phyloP scores from a whole-genome alignment of 2,797 vertebrate species.

The Chromobotia macracanthus region DNA sequence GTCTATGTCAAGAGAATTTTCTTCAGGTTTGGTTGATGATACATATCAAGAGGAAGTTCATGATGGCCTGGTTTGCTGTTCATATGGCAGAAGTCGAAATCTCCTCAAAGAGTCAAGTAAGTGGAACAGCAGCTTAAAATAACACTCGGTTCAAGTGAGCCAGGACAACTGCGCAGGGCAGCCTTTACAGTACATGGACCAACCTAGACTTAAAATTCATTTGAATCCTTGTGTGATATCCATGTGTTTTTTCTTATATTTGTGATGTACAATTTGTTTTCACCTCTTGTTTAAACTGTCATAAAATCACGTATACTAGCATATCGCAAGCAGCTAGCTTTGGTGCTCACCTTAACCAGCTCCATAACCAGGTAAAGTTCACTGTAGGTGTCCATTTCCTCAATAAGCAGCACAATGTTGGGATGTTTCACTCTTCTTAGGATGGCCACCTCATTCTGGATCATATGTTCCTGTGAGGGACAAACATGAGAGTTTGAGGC shows the following conservation, averaged over 20 bases:
- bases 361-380: slow-evolving; percentile 98
- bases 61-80: slow-evolving; percentile 48
- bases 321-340: neutral
- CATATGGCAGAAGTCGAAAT: slow-evolving; percentile 31
- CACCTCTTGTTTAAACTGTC: no score
- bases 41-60: slow-evolving; percentile 36
- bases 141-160: slow-evolving; percentile 56
- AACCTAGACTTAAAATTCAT: slow-evolving; percentile 16
- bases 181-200: neutral
- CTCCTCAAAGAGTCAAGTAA: slow-evolving; percentile 67
- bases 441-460: slow-evolving; percentile 96
- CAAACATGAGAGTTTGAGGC: neutral
- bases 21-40: slow-evolving; percentile 19
- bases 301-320: neutral
- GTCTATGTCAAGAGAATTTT: slow-evolving; percentile 9
- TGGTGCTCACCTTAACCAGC: slow-evolving; percentile 87
- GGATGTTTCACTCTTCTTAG: slow-evolving; percentile 96
- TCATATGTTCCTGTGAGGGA: slow-evolving; percentile 90
- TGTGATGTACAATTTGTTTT: no score
- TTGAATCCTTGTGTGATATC: no score
- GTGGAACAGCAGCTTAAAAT: slow-evolving; percentile 77
- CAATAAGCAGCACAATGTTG: slow-evolving; percentile 95
- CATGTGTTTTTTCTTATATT: neutral
- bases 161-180: slow-evolving; percentile 32
- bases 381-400: slow-evolving; percentile 93